Percentiles rank a stretch among this genome's conserved stretches.
These are phyloP conservation scores for Anguilla pacifica DNA, from an alignment of 2,797 vertebrate species.

Conservation along the genomic window DNA sequence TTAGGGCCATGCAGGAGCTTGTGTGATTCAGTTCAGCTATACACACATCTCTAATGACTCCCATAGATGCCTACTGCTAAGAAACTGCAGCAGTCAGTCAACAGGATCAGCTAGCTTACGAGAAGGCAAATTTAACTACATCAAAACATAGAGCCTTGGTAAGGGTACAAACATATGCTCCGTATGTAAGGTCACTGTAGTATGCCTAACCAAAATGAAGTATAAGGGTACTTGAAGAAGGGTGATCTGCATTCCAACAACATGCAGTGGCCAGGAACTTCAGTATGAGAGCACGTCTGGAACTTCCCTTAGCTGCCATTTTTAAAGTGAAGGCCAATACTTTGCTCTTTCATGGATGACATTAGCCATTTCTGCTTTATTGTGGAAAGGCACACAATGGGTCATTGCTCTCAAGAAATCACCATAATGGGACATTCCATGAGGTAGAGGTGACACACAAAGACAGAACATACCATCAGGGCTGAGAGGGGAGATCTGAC, in stretches of 20 bases:
- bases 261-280: not conserved
- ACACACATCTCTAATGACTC: not conserved
- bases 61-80: not conserved
- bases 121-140: not conserved
- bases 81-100: not conserved
- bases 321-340: not conserved
- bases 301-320: not conserved
- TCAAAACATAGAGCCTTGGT: not conserved
- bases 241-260: not conserved
- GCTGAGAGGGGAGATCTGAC: not conserved
- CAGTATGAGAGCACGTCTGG: not conserved
- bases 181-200: not conserved
- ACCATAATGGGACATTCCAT: not conserved
- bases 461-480: not conserved
- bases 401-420: not conserved
- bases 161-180: not conserved
- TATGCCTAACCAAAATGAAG: not conserved
- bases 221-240: not conserved
- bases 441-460: not conserved
- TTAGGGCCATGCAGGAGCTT: not conserved
- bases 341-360: not conserved
- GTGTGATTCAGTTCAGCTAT: not conserved
- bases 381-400: not conserved
- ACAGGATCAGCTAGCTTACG: not conserved
- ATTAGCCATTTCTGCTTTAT: not conserved